Evolutionary conservation across 2,888 invertebrate species (phyloP), one percentile per base, ranked within the genome.

Genomic region (Drosophila pseudotalamancana): DNA sequence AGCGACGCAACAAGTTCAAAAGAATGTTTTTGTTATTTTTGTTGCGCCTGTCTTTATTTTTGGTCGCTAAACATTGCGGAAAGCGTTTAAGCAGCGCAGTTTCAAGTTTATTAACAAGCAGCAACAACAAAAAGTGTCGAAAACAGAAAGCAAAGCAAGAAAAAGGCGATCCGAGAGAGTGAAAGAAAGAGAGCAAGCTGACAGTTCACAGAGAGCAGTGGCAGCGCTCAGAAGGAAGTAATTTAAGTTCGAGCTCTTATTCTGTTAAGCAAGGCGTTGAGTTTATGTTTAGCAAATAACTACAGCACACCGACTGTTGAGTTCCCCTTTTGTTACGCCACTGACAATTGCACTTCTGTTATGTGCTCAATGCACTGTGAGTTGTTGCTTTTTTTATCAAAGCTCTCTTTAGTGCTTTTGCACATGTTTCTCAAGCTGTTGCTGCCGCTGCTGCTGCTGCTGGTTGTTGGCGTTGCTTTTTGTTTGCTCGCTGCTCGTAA

Each of bases 401-500:
- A 31, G 35, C 39, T 37, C 19, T 66, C 40, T 31, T 39, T 54
- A n/a, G n/a, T 31, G 34, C 46, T 63, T 59, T 72, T 63, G 77
- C 83, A 79, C 76, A 77, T 81, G 72, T 80, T 83, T 53, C 60
- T 46, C 49, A 42, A 34, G 68, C 46, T 43, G 35, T 54, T 18
- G 32, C 16, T 46, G 43, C 34, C 29, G 48, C 32, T 54, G 16
- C 42, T 51, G 16, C 14, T 40, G 25, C 11, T 59, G 31, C 19
- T 39, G 48, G n/a, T 48, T 56, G 46, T 40, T 55, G 55, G 19
- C 39, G 53, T 25, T 56, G 51, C 37, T 56, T 40, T 59, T 49
- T 57, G 56, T 53, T 57, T 65, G 56, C 50, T 64, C 48, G 46
- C 40, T 31, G 67, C 66, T 79, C 77, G 85, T 85, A 88, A 88